A percentile compares a stretch with the other conserved stretches of the same genome.
These are phyloP conservation scores for Chelidonichthys spinosus DNA, from an alignment of 2,797 vertebrate genomes.

Conservation along the genomic window DNA sequence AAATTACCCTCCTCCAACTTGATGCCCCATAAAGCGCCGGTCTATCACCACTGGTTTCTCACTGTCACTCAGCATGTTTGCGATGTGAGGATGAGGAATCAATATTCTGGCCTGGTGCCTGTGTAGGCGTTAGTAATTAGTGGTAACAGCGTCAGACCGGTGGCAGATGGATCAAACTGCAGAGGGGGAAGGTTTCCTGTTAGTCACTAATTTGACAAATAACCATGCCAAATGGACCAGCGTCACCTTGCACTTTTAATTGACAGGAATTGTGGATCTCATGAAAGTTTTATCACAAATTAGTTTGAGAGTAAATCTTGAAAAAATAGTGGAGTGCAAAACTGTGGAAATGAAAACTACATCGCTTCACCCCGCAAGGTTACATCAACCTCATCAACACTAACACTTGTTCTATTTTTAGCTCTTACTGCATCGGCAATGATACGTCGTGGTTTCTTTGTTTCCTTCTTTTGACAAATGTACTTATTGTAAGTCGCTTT, in stretches of 20 bases:
- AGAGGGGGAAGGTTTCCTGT: slow-evolving; percentile 40
- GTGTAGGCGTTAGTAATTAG: slow-evolving; percentile 73
- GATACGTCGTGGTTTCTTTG: too few relatives aligned
- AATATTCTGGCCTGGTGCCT: slow-evolving; percentile 52
- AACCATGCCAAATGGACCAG: slow-evolving; percentile 26
- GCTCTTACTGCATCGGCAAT: too few relatives aligned
- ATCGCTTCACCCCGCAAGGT: too few relatives aligned
- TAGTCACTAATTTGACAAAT: slow-evolving; percentile 63
- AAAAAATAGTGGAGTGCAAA: too few relatives aligned
- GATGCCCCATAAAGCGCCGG: slow-evolving; percentile 19
- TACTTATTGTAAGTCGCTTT: too few relatives aligned
- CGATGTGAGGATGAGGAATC: slow-evolving; percentile 68
- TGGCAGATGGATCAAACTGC: slow-evolving; percentile 65
- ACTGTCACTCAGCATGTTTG: slow-evolving; percentile 65
- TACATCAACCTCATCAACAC: too few relatives aligned
- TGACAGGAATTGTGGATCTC: slow-evolving; percentile 17
- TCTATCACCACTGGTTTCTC: slow-evolving; percentile 42
- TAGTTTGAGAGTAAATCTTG: background rate
- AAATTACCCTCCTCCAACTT: slow-evolving; percentile 31
- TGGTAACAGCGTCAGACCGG: slow-evolving; percentile 42
- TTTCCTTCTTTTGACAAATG: too few relatives aligned
- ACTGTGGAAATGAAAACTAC: too few relatives aligned
- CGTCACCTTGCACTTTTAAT: slow-evolving; percentile 48
- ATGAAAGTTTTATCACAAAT: background rate
- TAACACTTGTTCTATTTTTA: too few relatives aligned